Percentiles rank a stretch among this genome's conserved stretches.
Conservation (phyloP, 2,113 vertebrate genomes). For the Pogona vitticeps region DNA sequence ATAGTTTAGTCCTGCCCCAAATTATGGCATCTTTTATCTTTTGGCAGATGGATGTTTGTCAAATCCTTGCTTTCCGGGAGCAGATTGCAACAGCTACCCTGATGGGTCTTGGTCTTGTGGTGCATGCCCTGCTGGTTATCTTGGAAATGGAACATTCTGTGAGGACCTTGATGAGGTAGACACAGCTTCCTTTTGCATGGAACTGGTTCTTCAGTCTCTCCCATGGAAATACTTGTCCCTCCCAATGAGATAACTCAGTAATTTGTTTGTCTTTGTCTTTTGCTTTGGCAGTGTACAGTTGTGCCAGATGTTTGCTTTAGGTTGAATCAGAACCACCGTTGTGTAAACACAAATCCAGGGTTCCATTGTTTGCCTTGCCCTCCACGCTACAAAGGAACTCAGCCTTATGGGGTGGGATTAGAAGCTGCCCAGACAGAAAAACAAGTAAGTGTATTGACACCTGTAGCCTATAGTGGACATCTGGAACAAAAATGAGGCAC, state of each 20-base stretch:
- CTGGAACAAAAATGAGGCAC: not conserved
- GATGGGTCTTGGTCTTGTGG: slow-evolving; percentile 97
- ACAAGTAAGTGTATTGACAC: slow-evolving; percentile 89
- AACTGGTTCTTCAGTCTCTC: not conserved
- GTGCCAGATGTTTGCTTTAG: slow-evolving; percentile 91
- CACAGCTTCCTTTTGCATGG: not conserved
- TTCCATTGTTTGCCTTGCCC: slow-evolving; percentile 97
- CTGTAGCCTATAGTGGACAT: no score
- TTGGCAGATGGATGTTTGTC: slow-evolving; percentile 92
- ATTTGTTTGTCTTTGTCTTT: not conserved
- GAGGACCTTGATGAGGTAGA: slow-evolving; percentile 95
- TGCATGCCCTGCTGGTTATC: slow-evolving; percentile 88
- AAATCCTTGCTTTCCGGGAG: slow-evolving; percentile 94
- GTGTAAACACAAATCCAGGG: slow-evolving; percentile 92
- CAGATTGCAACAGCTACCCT: slow-evolving; percentile 88
- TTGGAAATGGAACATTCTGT: slow-evolving; percentile 91
- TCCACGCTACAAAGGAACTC: slow-evolving; percentile 91
- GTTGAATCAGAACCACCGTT: slow-evolving; percentile 82
- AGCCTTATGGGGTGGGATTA: slow-evolving; percentile 91
- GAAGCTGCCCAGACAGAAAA: slow-evolving; percentile 88
- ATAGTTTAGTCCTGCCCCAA: not conserved
- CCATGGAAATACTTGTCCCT: not conserved
- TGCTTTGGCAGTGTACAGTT: slow-evolving; percentile 83
- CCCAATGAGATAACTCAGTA: not conserved
- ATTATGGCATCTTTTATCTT: not conserved